Percentiles rank a stretch among this genome's conserved stretches.
phyloP scores from a whole-genome alignment of 2,888 invertebrate genomes.

The Sylvicola fuscatus region DNA sequence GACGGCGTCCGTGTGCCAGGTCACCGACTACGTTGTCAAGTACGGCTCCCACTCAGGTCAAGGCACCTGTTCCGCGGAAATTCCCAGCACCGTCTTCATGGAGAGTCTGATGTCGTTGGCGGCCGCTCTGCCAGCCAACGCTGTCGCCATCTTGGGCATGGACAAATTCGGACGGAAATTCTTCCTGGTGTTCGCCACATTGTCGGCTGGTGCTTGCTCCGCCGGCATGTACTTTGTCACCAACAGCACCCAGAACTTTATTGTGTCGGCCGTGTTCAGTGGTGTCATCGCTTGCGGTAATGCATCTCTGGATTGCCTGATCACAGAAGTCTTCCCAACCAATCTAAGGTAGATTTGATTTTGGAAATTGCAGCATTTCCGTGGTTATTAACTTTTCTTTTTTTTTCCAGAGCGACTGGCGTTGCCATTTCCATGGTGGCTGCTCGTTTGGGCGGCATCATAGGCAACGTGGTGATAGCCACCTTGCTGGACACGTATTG shows the following conservation, averaged over 20 bases:
- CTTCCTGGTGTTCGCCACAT: slow-evolving; percentile 58
- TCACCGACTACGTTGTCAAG: slow-evolving; percentile 54
- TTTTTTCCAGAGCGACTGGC: slow-evolving; percentile 54
- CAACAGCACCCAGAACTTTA: slow-evolving; percentile 62
- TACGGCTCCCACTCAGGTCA: slow-evolving; percentile 37
- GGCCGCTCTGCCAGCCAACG: slow-evolving; percentile 67
- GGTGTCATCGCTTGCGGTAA: slow-evolving; percentile 77
- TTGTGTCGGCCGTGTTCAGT: slow-evolving; percentile 69
- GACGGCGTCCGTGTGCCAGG: slow-evolving; percentile 50
- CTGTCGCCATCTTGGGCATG: slow-evolving; percentile 60
- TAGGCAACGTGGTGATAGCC: slow-evolving; percentile 57
- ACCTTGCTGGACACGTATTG: slow-evolving; percentile 71
- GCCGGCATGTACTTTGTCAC: slow-evolving; percentile 69
- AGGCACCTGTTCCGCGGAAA: slow-evolving; percentile 43
- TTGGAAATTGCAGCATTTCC: not conserved
- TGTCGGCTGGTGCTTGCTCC: slow-evolving; percentile 66
- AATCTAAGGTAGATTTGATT: slow-evolving; percentile 43
- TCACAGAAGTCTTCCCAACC: slow-evolving; percentile 85
- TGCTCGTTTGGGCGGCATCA: slow-evolving; percentile 73
- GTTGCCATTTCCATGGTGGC: slow-evolving; percentile 82
- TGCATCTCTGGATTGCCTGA: slow-evolving; percentile 77
- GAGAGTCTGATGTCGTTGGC: slow-evolving; percentile 74
- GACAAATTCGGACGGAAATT: slow-evolving; percentile 63
- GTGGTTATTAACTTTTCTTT: slow-evolving; percentile 2
- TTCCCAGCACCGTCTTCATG: slow-evolving; percentile 60